Conservation (phyloP, 2,797 vertebrate genomes). For the Scolopax rusticola region DNA sequence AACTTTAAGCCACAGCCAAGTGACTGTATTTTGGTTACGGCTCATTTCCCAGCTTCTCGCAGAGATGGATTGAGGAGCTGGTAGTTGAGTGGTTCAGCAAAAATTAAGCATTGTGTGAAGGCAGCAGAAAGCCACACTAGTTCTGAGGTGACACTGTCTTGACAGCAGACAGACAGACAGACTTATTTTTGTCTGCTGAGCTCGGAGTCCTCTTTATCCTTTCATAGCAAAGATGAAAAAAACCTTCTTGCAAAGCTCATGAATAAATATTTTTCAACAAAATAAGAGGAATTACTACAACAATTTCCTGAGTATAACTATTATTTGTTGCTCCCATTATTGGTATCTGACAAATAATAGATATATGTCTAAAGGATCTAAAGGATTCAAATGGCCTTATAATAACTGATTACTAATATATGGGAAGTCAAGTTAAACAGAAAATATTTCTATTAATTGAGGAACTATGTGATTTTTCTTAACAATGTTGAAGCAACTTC, state of each 20-base stretch:
- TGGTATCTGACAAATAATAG: background rate
- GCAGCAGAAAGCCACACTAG: background rate
- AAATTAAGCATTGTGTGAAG: background rate
- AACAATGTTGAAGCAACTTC: background rate
- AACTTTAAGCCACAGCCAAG: background rate
- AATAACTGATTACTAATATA: background rate
- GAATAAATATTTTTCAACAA: background rate
- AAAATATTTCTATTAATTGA: background rate
- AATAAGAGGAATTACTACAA: background rate
- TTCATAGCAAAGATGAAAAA: background rate
- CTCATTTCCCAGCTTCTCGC: constrained; percentile 8
- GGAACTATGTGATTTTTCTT: background rate
- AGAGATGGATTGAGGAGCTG: background rate
- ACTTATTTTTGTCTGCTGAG: background rate
- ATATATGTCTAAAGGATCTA: background rate
- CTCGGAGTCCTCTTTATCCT: background rate
- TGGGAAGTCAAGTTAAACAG: background rate
- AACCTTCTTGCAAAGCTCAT: background rate
- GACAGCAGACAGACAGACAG: rapidly evolving
- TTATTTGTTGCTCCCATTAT: background rate
- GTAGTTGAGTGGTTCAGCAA: background rate
- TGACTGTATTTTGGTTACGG: background rate
- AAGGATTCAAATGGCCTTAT: background rate
- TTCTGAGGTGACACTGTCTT: background rate
- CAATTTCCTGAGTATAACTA: background rate